phyloP scores from a whole-genome alignment of 2,113 vertebrate genomes.

The Campylomormyrus tamandua region DNA sequence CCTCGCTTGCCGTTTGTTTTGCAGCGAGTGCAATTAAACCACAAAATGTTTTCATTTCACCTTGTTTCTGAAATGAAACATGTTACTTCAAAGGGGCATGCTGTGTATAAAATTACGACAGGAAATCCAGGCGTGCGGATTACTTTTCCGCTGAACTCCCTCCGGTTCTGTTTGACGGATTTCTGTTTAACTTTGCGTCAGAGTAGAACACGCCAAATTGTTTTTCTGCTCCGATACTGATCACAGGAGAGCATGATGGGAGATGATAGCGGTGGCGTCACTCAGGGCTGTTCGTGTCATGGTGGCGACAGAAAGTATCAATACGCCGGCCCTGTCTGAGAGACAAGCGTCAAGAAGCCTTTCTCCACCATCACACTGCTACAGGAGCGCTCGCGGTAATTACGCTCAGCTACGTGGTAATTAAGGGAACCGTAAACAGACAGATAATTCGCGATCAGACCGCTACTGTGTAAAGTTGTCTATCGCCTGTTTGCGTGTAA shows the following conservation, averaged over 20 bases:
- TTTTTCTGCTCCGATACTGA: not conserved
- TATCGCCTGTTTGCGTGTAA: not conserved
- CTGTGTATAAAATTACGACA: not conserved
- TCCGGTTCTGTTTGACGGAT: not conserved
- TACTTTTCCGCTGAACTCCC: not conserved
- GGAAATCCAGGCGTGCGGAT: not conserved
- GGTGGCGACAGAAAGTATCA: not conserved
- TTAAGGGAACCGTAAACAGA: not conserved
- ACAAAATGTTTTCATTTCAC: not conserved
- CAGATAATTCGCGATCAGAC: not conserved
- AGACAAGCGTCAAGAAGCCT: not conserved
- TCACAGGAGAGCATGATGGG: not conserved
- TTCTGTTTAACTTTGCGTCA: not conserved
- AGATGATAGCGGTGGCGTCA: not conserved
- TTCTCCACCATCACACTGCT: not conserved
- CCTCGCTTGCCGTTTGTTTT: not conserved
- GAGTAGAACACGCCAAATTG: not conserved
- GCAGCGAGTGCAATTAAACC: not conserved
- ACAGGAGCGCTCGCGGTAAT: not conserved
- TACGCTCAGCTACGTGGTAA: not conserved
- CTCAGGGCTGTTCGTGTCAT: not conserved
- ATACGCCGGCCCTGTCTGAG: not conserved
- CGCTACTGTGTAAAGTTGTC: not conserved
- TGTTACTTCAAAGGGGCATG: not conserved
- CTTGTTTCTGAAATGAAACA: not conserved